These are phyloP conservation scores for Tragelaphus imberbis DNA, from an alignment of 2,113 vertebrate species.

Conservation along the genomic window DNA sequence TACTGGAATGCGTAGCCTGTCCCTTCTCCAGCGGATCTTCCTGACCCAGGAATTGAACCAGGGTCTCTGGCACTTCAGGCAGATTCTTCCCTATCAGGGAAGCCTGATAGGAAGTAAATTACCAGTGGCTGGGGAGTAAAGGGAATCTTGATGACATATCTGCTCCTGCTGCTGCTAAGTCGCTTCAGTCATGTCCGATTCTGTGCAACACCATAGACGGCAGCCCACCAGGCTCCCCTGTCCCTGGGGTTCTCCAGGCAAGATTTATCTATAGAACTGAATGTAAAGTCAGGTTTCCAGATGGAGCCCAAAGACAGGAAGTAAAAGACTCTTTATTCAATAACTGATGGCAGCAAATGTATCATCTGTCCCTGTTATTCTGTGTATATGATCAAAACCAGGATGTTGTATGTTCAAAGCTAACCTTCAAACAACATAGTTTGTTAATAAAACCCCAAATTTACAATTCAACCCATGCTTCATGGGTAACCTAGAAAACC, in stretches of 20 bases:
- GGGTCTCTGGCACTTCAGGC: neutral
- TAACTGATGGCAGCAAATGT: neutral
- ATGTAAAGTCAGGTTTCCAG: neutral
- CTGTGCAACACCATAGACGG: no score
- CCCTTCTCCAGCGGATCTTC: neutral
- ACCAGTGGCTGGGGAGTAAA: neutral
- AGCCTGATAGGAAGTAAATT: neutral
- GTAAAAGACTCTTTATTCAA: neutral
- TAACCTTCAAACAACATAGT: neutral
- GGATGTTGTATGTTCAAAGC: neutral
- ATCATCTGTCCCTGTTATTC: neutral
- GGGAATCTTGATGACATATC: neutral
- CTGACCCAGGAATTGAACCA: neutral
- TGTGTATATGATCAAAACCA: neutral
- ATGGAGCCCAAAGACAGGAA: neutral
- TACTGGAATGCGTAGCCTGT: neutral
- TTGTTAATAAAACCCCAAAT: neutral
- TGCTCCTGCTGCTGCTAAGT: no score
- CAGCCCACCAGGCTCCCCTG: no score
- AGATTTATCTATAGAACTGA: neutral
- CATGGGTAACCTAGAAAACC: neutral
- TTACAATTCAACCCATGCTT: neutral
- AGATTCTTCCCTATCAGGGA: neutral
- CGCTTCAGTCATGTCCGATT: no score
- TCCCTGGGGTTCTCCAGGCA: no score